These are phyloP conservation scores for Zhengitettix transpicula DNA, from an alignment of 2,888 invertebrate genomes.

Conservation along the genomic window DNA sequence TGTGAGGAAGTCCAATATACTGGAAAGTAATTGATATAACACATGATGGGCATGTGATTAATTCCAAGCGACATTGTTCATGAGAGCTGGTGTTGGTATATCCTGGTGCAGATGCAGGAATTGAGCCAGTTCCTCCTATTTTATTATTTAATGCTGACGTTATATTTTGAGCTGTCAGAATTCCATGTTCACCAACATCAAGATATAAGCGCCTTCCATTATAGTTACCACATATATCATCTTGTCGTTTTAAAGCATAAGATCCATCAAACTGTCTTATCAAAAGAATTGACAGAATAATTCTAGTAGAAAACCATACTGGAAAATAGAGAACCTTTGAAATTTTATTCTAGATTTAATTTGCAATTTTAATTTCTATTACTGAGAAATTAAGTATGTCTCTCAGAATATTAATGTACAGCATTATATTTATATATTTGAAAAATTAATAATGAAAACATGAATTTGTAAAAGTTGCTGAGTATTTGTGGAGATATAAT, in stretches of 20 bases:
- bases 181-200: slow-evolving; percentile 24
- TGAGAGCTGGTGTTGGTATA: slow-evolving; percentile 12
- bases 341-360: too few species aligned
- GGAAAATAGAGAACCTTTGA: too few species aligned
- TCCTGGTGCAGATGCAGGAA: not conserved
- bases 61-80: slow-evolving; percentile 44
- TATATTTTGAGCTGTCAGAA: slow-evolving; percentile 22
- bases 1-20: slow-evolving; percentile 25
- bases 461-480: too few species aligned
- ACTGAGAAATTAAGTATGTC: too few species aligned
- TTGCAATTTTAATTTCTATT: too few species aligned
- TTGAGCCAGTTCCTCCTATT: not conserved
- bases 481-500: too few species aligned
- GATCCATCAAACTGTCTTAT: too few species aligned
- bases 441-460: too few species aligned
- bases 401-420: too few species aligned
- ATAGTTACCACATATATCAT: slow-evolving; percentile 23
- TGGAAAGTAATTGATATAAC: slow-evolving; percentile 36
- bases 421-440: too few species aligned
- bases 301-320: too few species aligned
- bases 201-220: slow-evolving; percentile 24
- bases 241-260: slow-evolving; percentile 16
- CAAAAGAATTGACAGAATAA: too few species aligned
- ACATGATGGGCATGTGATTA: slow-evolving; percentile 54
- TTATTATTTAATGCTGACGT: slow-evolving; percentile 6